Conservation (phyloP, 2,797 vertebrate species). For the Loriculus beryllinus region DNA sequence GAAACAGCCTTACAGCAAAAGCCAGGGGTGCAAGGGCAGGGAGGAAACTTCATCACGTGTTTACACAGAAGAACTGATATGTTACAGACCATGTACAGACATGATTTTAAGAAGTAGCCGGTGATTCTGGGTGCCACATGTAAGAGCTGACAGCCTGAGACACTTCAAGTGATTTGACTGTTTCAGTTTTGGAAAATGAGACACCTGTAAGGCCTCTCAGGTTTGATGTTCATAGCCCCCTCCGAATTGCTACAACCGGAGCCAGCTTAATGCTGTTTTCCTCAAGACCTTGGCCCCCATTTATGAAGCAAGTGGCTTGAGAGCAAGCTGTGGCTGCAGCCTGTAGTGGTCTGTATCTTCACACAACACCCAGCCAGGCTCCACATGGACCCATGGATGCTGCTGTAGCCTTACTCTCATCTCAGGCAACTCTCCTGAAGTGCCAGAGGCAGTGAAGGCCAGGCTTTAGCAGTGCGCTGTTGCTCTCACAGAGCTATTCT, state of each 20-base stretch:
- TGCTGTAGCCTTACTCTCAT: not conserved
- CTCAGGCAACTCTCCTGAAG: not conserved
- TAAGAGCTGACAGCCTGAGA: not conserved
- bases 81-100: not conserved
- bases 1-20: not conserved
- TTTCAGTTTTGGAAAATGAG: not conserved
- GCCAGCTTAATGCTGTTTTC: not conserved
- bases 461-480: not conserved
- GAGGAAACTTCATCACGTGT: not conserved
- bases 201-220: not conserved
- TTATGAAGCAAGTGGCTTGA: not conserved
- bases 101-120: not conserved
- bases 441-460: not conserved
- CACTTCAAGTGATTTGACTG: not conserved
- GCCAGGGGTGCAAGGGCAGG: not conserved
- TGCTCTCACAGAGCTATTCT: not conserved
- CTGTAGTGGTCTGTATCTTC: not conserved
- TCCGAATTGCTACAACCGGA: not conserved
- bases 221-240: fast-evolving
- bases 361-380: not conserved
- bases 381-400: fast-evolving
- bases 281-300: not conserved
- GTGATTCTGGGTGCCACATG: not conserved
- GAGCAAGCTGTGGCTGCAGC: not conserved
- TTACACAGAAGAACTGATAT: not conserved